phyloP scores from a whole-genome alignment of 2,888 invertebrate genomes.

The Liodrosophila aerea region DNA sequence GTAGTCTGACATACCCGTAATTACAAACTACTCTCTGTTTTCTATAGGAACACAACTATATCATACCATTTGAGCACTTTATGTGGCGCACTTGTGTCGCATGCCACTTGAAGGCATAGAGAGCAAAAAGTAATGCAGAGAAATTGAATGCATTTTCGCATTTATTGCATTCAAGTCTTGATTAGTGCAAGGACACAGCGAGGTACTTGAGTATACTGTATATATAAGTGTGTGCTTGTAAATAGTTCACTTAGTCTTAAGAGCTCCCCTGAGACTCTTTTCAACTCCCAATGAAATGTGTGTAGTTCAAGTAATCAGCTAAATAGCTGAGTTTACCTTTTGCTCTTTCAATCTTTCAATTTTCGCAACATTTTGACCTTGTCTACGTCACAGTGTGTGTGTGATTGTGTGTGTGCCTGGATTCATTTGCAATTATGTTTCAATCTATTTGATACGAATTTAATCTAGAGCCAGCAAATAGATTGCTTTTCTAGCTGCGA shows the following conservation, averaged over 20 bases:
- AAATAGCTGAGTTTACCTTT: neutral
- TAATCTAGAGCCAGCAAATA: conserved; percentile 36
- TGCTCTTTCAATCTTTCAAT: neutral
- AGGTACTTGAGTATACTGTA: conserved; percentile 5
- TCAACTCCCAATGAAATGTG: conserved; percentile 1
- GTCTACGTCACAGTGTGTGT: conserved; percentile 25
- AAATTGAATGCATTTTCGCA: conserved; percentile 7
- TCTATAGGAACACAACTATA: too few relatives aligned
- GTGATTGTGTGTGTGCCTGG: conserved; percentile 30
- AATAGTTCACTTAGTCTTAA: conserved; percentile 6
- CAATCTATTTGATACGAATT: conserved; percentile 50
- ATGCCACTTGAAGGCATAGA: conserved; percentile 7
- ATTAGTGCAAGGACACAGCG: neutral
- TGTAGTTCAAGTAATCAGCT: neutral
- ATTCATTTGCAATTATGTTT: conserved; percentile 59
- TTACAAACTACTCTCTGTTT: too few relatives aligned
- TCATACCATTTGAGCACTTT: too few relatives aligned
- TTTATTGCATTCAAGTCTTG: conserved; percentile 5
- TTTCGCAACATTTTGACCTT: conserved; percentile 2
- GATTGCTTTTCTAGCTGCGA: conserved; percentile 38
- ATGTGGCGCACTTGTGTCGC: too few relatives aligned
- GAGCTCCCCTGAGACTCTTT: neutral
- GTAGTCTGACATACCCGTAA: too few relatives aligned
- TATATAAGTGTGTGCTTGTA: neutral
- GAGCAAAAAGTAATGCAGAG: conserved; percentile 12